A percentile compares a stretch with the other conserved stretches of the same genome.
These are phyloP conservation scores for Netelia virgata DNA, from an alignment of 2,888 invertebrate species.

Conservation along the genomic window DNA sequence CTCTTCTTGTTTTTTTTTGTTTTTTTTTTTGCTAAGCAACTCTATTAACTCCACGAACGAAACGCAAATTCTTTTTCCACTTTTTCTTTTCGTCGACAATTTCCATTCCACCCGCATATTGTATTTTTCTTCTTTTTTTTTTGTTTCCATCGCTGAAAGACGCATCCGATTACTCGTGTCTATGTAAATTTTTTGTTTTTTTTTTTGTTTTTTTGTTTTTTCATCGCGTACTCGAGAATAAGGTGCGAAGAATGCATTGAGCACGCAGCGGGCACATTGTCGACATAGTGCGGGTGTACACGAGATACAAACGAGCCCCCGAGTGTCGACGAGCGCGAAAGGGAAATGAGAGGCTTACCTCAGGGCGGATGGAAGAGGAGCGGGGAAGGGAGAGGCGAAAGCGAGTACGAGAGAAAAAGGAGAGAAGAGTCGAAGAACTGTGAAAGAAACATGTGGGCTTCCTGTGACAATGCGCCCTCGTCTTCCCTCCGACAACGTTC, in stretches of 20 bases:
- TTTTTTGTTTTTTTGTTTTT: constrained; percentile 4
- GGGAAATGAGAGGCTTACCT: constrained; percentile 26
- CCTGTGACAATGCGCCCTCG: constrained; percentile 68
- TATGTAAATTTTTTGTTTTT: background rate
- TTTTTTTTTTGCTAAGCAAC: too few species aligned
- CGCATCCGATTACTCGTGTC: too few species aligned
- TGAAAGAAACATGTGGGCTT: constrained; percentile 52
- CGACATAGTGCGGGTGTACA: constrained; percentile 30
- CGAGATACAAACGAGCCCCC: constrained; percentile 47
- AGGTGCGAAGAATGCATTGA: constrained; percentile 55
- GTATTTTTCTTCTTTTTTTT: too few species aligned
- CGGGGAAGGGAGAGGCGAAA: background rate
- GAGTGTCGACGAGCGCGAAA: constrained; percentile 28
- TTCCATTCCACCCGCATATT: background rate
- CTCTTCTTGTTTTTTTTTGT: too few species aligned
- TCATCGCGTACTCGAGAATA: background rate
- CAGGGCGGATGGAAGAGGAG: background rate
- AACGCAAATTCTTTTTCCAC: too few species aligned
- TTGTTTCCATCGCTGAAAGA: too few species aligned
- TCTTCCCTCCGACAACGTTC: constrained; percentile 41
- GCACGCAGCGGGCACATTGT: constrained; percentile 37
- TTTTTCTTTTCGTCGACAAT: background rate
- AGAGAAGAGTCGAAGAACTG: constrained; percentile 14
- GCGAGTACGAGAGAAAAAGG: constrained; percentile 9
- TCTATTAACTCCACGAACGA: too few species aligned